These are phyloP conservation scores for Suricata suricatta DNA, from an alignment of 2,113 vertebrate genomes.

Conservation along the genomic window DNA sequence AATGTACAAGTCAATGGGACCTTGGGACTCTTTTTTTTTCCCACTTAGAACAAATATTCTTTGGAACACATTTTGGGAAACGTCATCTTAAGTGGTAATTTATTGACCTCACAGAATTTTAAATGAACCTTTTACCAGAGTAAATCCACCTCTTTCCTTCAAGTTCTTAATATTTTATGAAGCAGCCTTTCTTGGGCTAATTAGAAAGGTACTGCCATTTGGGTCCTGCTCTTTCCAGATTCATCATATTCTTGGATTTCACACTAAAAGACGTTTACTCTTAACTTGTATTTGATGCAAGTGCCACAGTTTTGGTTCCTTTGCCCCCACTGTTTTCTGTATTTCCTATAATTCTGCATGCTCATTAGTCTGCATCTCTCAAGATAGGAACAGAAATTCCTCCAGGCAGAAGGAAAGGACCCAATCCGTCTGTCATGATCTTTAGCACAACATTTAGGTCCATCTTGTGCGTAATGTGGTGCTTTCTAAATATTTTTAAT, in stretches of 20 bases:
- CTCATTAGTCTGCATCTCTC: not conserved
- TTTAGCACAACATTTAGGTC: not conserved
- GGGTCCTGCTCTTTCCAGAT: not conserved
- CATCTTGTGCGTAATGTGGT: rapidly evolving
- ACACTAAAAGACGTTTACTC: not conserved
- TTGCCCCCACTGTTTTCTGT: not conserved
- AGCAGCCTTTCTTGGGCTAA: not conserved
- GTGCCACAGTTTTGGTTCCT: not conserved
- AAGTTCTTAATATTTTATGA: slow-evolving; percentile 21
- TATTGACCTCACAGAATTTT: slow-evolving; percentile 37
- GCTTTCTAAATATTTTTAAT: not conserved
- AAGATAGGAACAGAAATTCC: not conserved
- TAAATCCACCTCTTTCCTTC: not conserved
- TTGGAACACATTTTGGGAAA: slow-evolving; percentile 51
- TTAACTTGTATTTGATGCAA: not conserved
- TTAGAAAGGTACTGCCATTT: not conserved
- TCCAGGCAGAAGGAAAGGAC: not conserved
- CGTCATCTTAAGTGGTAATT: slow-evolving; percentile 51
- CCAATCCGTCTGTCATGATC: no score
- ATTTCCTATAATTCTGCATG: not conserved
- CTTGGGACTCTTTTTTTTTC: rapidly evolving
- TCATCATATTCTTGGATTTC: slow-evolving; percentile 19
- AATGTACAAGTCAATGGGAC: not conserved
- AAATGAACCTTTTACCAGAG: not conserved
- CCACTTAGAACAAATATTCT: not conserved